Evolutionary conservation across 2,888 invertebrate species (phyloP), one percentile per base, ranked within the genome.

Genomic region (Allacma fusca): DNA sequence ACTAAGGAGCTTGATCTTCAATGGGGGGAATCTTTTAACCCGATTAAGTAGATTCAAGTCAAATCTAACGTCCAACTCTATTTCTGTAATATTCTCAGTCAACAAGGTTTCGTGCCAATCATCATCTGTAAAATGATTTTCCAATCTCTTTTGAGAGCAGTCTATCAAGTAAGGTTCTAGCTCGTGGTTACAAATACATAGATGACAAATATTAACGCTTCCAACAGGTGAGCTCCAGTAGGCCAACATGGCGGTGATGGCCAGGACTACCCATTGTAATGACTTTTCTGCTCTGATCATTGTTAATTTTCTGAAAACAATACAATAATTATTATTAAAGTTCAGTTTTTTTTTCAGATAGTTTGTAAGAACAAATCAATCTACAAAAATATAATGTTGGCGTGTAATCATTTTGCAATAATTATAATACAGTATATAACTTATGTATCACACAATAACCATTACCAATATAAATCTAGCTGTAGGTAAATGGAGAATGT

Each of bases 31-130:
- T 65, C 65, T 50, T 12, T 75, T 70, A 19, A 81, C 50, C 12
- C 29, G n/a, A 13, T 68, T 43, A 12, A 83, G 72, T 1, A 44
- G 4, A 67, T 82, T 82, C 0, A 80, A 64, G 24, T 76, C 77
- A 65, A 82, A 80, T 44, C 80, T 77, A 9, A 80, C 70, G 23
- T 80, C 74, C 13, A 83, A 23, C 4, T 69, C 59, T n/a, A 72
- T 65, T 21, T 40, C 16, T 1, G 28, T 21, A 34, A 76, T 69
- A 23, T 68, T 76, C 7, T 75, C 62, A 9, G 75, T 71, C 9
- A 78, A 75, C 0, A 77, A 13, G 5, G 73, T 78, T 43, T 80
- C 80, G 59, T 67, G 24, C 67, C 71, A 77, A 44, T 68, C 74
- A 12, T 43, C 73, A 2, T 64, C 62, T n/a, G 57, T 40, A 21